Evolutionary conservation across 2,888 invertebrate genomes (phyloP), one percentile per base, ranked within the genome.

Genomic region (Heteropelma amictum): DNA sequence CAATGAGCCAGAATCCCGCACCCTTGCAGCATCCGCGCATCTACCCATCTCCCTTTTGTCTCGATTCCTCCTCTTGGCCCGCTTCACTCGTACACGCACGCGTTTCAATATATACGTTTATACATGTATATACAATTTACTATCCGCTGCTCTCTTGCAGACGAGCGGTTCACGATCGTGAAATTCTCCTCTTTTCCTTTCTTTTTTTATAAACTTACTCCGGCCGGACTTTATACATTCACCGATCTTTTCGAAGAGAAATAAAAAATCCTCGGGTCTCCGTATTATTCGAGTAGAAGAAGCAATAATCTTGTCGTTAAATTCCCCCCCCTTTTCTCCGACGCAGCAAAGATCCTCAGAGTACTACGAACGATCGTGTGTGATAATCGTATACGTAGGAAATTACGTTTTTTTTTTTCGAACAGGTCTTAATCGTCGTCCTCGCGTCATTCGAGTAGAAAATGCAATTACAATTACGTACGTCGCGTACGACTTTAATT

Each of bases 1-100:
- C 88, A 86, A 88, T 88, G 88, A 88, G 88, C 86, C 86, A 86
- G 86, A 88, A 88, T 82, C 78, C 81, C 81, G 79, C 81, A 81
- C 80, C 74, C 80, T 73, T 69, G 58, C 47, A 56, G 60, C 65
- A 54, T 61, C 56, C 70, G 63, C 67, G 47, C 69, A 76, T 72
- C 75, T 76, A 60, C 73, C 79, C 70, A 72, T 74, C 64, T 70
- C 73, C 58, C 76, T 67, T 76, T 72, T 69, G 30, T 58, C 61
- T 33, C 67, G 35, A 54, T 61, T 68, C 45, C 53, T 42, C 56
- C 30, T 67, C 60, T 53, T 47, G n/a, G 17, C 63, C 54, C 49
- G 26, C 51, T 47, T 45, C 64, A 8, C 40, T 40, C n/a, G 23
- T 42, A 28, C 28, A 45, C 2, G 10, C 23, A 21, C 35, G 12